These are phyloP conservation scores for Mantis religiosa DNA, from an alignment of 2,888 invertebrate genomes.

Conservation along the genomic window DNA sequence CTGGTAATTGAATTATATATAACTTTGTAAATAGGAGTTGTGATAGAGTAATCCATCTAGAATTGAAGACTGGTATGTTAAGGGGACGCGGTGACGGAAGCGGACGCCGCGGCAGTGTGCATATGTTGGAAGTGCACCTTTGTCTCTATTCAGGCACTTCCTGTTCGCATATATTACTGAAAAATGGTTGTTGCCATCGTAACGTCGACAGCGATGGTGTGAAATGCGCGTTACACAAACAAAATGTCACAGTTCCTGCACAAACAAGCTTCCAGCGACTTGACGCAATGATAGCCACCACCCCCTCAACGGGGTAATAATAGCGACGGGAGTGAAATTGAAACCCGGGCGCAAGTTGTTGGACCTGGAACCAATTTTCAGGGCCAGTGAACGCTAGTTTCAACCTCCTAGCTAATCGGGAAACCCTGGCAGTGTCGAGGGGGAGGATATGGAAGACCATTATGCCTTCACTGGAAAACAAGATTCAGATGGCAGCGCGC, in stretches of 20 bases:
- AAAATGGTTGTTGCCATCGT: too few species aligned
- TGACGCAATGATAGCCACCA: background rate
- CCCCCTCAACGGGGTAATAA: background rate
- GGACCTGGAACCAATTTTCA: background rate
- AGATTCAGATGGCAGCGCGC: background rate
- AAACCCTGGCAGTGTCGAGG: background rate
- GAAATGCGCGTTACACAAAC: background rate
- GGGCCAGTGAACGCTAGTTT: background rate
- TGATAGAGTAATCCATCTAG: too few species aligned
- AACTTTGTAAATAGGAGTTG: too few species aligned
- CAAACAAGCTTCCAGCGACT: background rate
- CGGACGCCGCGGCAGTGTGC: too few species aligned
- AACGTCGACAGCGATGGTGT: background rate
- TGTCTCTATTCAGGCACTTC: too few species aligned
- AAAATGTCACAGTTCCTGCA: background rate
- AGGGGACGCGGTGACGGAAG: too few species aligned
- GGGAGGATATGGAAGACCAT: background rate
- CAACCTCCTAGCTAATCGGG: background rate
- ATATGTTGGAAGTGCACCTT: too few species aligned
- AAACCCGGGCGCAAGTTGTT: background rate
- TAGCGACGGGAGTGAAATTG: background rate
- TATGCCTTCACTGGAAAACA: background rate
- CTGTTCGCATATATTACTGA: too few species aligned
- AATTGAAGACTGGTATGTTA: too few species aligned
- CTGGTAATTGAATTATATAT: too few species aligned